A percentile compares a stretch with the other conserved stretches of the same genome.
phyloP scores from a whole-genome alignment of 2,888 invertebrate species.

The Boloria euphrosyne region DNA sequence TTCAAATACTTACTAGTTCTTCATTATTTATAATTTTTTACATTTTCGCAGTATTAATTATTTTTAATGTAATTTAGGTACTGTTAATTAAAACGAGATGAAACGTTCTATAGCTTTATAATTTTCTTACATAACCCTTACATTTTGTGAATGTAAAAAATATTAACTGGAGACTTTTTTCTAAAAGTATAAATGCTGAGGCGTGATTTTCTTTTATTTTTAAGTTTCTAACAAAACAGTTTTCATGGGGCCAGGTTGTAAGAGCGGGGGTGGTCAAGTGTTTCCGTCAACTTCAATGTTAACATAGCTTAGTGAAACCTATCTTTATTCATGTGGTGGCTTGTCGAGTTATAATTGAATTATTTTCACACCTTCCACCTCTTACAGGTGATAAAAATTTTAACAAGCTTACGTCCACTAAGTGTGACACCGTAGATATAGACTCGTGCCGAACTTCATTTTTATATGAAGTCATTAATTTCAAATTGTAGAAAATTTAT shows the following conservation, averaged over 20 bases:
- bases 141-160: constrained; percentile 20
- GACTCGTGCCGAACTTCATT: not conserved
- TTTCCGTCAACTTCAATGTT: constrained; percentile 39
- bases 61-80: no score
- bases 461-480: constrained; percentile 2
- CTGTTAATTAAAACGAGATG: not conserved
- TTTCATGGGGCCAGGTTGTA: constrained; percentile 31
- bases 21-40: no score
- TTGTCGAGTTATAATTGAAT: constrained; percentile 39
- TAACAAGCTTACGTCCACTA: constrained; percentile 25
- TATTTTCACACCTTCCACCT: constrained; percentile 38
- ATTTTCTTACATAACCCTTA: constrained; percentile 26
- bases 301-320: constrained; percentile 40
- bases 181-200: constrained; percentile 31
- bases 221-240: constrained; percentile 37
- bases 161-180: constrained; percentile 26
- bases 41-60: no score
- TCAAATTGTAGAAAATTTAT: not conserved
- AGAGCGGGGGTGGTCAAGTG: constrained; percentile 39
- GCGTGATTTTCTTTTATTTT: constrained; percentile 38
- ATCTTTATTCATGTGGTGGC: constrained; percentile 39
- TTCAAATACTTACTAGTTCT: no score
- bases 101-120: constrained; percentile 4
- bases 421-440: not conserved
- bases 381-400: constrained; percentile 7